Conservation (phyloP, 2,888 invertebrate species). For the Aporophyla nigra region DNA sequence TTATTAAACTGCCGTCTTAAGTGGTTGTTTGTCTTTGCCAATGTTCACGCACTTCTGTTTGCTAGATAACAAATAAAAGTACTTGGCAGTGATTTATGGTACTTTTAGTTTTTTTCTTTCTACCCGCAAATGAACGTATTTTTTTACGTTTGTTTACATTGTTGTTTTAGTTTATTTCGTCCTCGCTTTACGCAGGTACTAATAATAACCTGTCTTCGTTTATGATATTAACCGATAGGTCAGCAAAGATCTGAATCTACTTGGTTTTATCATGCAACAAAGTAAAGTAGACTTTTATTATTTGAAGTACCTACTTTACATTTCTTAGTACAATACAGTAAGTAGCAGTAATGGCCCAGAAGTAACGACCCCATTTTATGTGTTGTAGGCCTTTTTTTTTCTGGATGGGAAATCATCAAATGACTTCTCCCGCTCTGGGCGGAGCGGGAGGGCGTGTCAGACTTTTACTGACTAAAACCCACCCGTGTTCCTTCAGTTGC, state of each 20-base stretch:
- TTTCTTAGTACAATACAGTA: too few relatives aligned
- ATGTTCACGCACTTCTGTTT: conserved; percentile 18
- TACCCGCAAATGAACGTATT: background rate
- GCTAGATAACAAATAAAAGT: conserved; percentile 42
- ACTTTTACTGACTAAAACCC: too few relatives aligned
- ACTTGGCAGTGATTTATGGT: conserved; percentile 33
- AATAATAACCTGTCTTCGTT: conserved; percentile 8
- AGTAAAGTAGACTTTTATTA: background rate
- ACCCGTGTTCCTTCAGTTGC: too few relatives aligned
- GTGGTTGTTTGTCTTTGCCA: conserved; percentile 34
- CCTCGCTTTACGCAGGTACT: background rate
- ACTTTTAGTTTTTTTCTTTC: background rate
- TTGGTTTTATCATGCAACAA: background rate
- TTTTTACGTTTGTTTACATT: background rate
- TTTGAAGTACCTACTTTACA: too few relatives aligned
- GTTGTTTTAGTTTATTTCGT: background rate
- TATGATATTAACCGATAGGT: background rate
- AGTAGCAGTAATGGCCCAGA: too few relatives aligned
- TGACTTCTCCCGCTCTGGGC: too few relatives aligned
- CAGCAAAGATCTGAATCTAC: background rate
- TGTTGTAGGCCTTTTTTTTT: too few relatives aligned
- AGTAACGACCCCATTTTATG: too few relatives aligned
- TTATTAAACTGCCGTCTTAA: conserved; percentile 45
- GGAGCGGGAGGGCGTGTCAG: too few relatives aligned
- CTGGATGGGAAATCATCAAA: too few relatives aligned